Conservation (phyloP, 2,113 vertebrate species). For the Miniopterus natalensis region DNA sequence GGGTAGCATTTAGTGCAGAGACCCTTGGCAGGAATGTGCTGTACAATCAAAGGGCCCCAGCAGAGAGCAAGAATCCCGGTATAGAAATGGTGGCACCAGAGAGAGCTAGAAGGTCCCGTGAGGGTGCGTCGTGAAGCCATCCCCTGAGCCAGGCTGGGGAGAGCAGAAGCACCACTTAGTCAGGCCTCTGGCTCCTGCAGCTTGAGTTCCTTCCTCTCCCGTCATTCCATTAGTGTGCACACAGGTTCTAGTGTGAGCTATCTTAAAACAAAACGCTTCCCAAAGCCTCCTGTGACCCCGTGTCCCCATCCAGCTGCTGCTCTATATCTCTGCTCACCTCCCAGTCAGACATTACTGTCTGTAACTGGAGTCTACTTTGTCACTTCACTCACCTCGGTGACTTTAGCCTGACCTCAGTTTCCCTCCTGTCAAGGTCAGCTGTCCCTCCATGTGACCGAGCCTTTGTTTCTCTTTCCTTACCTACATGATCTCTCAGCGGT, state of each 20-base stretch:
- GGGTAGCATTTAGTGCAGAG: not conserved
- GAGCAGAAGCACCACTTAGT: not conserved
- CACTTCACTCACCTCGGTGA: too few species aligned
- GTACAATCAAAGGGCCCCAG: not conserved
- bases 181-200: not conserved
- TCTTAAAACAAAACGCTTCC: not conserved
- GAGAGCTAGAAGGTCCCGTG: not conserved
- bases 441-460: not conserved
- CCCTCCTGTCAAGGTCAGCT: not conserved
- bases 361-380: not conserved
- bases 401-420: not conserved
- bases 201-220: not conserved
- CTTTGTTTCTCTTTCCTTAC: not conserved
- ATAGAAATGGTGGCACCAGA: not conserved
- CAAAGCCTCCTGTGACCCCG: not conserved
- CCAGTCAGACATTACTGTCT: not conserved
- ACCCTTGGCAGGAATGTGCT: not conserved
- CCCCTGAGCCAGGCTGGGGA: not conserved
- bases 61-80: not conserved
- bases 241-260: not conserved
- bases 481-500: not conserved
- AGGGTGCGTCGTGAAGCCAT: fast-evolving
- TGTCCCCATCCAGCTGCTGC: not conserved
- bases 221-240: not conserved
- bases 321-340: not conserved